Evolutionary conservation across 2,888 invertebrate species (phyloP).

Genomic region (Neelides folsomi): DNA sequence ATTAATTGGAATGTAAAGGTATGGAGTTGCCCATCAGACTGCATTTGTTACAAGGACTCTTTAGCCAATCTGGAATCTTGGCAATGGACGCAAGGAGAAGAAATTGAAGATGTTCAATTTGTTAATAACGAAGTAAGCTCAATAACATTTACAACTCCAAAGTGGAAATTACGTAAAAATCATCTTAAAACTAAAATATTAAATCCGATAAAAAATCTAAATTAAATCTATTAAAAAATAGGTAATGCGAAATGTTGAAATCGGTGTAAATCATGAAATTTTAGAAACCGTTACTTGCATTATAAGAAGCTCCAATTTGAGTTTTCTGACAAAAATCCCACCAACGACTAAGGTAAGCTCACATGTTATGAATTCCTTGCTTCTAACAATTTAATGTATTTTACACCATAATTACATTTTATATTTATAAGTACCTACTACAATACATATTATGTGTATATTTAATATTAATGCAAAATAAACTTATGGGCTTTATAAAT

Average conservation of each 20-base stretch:
- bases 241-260: too few relatives aligned
- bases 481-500: constrained; percentile 4
- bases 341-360: constrained; percentile 16
- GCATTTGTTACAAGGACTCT: constrained; percentile 28
- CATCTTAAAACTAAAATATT: too few relatives aligned
- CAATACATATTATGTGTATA: too few relatives aligned
- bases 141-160: too few relatives aligned
- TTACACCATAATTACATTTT: too few relatives aligned
- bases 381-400: too few relatives aligned
- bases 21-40: constrained; percentile 20
- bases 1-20: neutral
- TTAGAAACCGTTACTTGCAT: constrained; percentile 27
- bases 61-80: constrained; percentile 26
- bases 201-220: too few relatives aligned
- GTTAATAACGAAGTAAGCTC: too few relatives aligned
- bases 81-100: constrained; percentile 25
- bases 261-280: constrained; percentile 7
- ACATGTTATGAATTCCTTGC: neutral
- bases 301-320: constrained; percentile 12
- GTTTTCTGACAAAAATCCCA: constrained; percentile 8
- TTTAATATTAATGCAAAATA: neutral
- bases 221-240: too few relatives aligned
- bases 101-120: constrained; percentile 8
- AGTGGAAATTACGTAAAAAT: too few relatives aligned
- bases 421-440: too few relatives aligned